Evolutionary conservation across 2,888 invertebrate species (phyloP), one percentile per base, ranked within the genome.

Genomic region (Coelopa pilipes): DNA sequence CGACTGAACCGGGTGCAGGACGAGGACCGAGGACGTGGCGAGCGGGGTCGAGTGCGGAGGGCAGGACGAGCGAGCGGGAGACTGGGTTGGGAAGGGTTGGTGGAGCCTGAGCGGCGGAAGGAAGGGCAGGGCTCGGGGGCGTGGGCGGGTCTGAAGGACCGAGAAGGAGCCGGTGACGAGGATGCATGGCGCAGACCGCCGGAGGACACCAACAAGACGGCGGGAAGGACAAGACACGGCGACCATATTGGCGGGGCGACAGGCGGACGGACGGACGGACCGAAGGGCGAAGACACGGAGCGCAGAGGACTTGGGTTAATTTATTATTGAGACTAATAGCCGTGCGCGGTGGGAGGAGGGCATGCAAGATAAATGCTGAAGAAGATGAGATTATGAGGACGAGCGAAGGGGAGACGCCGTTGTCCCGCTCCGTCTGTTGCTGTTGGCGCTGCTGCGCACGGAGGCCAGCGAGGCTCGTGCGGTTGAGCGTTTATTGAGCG

Each of bases 301-400:
- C 17, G 11, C 57, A 59, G 57, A 77, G 77, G 80, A 81, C 76
- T 79, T 78, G 78, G 78, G 81, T 80, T 81, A 81, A 81, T 81
- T 81, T 81, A 81, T 82, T 81, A 81, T 81, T 81, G 81, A 79
- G 80, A 80, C 82, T 81, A 82, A 82, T 82, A 77, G 79, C 76
- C 73, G 80, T 50, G 49, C 75, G 78, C 76, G 66, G 69, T 73
- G 66, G 57, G 74, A 66, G 70, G 34, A 34, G 34, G 34, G 70
- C 68, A 62, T 53, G 24, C 57, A 59, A 73, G 66, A 74, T 70
- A 74, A 74, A 70, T 65, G 65, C 53, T 65, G 47, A 57, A 57
- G 59, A 65, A 66, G 70, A 74, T 70, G 74, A 65, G 68, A 68
- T 71, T 71, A 74, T 67, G 71, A 71, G 70, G 24, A 46, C 55